Evolutionary conservation across 2,888 invertebrate genomes (phyloP).

Genomic region (Eretmocerus hayati): DNA sequence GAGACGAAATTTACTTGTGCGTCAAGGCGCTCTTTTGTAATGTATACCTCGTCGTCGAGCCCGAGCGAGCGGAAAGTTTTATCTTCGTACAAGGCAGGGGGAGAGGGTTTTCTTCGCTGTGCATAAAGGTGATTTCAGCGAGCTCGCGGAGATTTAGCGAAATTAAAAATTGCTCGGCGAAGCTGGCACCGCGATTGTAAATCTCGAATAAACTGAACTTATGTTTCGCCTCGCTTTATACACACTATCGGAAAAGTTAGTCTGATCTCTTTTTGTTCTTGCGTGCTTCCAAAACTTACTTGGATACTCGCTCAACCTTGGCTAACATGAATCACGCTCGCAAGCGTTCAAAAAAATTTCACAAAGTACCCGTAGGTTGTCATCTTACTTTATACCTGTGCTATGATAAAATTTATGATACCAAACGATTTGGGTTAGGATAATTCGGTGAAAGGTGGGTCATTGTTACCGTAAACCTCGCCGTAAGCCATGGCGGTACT

Average conservation of each 20-base stretch:
- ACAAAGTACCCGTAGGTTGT: too few species aligned
- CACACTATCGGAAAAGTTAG: conserved; percentile 9
- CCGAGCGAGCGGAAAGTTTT: neutral
- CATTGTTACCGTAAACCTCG: too few species aligned
- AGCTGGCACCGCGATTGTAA: conserved; percentile 15
- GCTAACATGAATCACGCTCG: too few species aligned
- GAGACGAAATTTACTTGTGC: neutral
- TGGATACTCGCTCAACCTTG: too few species aligned
- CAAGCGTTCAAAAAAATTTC: too few species aligned
- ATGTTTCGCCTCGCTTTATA: conserved; percentile 2
- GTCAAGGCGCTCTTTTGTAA: conserved; percentile 17
- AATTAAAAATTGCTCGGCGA: conserved; percentile 23
- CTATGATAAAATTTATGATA: too few species aligned
- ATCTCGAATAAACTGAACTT: conserved; percentile 21
- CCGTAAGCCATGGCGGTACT: too few species aligned
- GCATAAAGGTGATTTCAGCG: conserved; percentile 2
- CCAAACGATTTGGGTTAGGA: too few species aligned
- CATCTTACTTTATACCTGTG: too few species aligned
- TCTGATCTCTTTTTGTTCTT: neutral
- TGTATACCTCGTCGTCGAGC: conserved; percentile 1
- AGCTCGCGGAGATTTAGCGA: conserved; percentile 19
- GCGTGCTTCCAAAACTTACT: neutral
- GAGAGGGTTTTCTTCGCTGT: neutral
- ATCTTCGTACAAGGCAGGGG: neutral
- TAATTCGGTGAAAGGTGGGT: too few species aligned